Evolutionary conservation across 1,140 invertebrate genomes (phyloP), one percentile per base, ranked within the genome.

Genomic region (Augochlora pura): DNA sequence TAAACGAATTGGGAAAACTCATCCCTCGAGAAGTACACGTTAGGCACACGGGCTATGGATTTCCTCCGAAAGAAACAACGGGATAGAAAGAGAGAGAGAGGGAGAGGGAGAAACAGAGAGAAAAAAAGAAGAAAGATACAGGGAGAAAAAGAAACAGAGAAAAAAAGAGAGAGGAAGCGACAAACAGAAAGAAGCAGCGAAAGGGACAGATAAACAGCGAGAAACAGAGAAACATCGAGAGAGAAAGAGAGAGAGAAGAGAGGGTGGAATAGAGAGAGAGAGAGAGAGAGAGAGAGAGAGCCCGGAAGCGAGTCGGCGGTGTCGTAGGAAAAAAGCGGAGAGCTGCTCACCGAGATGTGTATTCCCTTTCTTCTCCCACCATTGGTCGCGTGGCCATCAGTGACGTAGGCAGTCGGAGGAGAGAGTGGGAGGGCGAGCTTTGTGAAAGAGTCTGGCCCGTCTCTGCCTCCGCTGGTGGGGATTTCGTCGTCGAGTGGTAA

Each of bases 1-100:
- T 80, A 72, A 81, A 68, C 27, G 72, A 84, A 84, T 81, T 71
- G 63, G 57, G 16, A 54, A 65, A 65, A 77, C 70, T 38, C 73
- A 42, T 74, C 23, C n/a, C 18, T 52, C 14, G 46, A 39, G 68
- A 62, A 71, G 68, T 18, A 27, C n/a, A n/a, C 21, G 18, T 16
- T 16, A 18, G 14, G 52, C 39, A n/a, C 5, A n/a, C 46, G 38
- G 62, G 18, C 25, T 72, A 63, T 81, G 63, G 54, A 83, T 81
- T 83, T 77, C 21, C 27, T 64, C n/a, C 42, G 42, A 46, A 12
- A 0, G 14, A 46, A 14, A 46, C 10, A 46, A 12, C 10, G 42
- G 12, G 14, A 12, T 9, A 46, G 42, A 46, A 12, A 10, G 14
- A 46, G 12, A 12, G 18, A n/a, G 42, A n/a, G 27, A 23, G 52